These are phyloP conservation scores for Coturnix japonica DNA, from an alignment of 2,113 vertebrate genomes.

Conservation along the genomic window DNA sequence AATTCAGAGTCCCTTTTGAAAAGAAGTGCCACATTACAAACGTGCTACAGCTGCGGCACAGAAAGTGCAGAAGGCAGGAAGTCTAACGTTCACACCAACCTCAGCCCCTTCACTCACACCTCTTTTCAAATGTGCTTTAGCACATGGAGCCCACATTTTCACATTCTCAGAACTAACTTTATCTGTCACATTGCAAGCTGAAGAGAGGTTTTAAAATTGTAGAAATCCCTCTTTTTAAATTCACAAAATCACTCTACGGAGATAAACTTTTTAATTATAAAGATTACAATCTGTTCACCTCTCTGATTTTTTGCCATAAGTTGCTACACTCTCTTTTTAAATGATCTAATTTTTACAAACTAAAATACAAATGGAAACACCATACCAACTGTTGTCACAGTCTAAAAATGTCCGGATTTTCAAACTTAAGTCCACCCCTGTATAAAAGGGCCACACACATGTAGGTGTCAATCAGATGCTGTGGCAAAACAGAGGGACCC, in stretches of 20 bases:
- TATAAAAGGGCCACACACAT: slow-evolving; percentile 70
- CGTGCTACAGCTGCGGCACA: slow-evolving; percentile 58
- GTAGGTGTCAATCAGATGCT: slow-evolving; percentile 68
- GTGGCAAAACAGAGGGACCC: slow-evolving; percentile 56
- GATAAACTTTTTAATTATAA: background rate
- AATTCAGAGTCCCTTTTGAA: slow-evolving; percentile 48
- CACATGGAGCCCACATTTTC: slow-evolving; percentile 71
- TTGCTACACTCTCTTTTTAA: background rate
- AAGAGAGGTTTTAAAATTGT: background rate
- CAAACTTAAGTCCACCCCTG: slow-evolving; percentile 68
- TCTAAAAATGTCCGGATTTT: slow-evolving; percentile 72
- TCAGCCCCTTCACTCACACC: slow-evolving; percentile 70
- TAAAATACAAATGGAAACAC: slow-evolving; percentile 52
- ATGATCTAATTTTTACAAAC: background rate
- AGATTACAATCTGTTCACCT: background rate
- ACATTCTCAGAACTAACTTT: slow-evolving; percentile 41
- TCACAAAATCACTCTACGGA: background rate
- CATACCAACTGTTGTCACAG: slow-evolving; percentile 69
- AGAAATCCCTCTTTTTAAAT: background rate
- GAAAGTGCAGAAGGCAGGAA: slow-evolving; percentile 70
- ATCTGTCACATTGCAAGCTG: slow-evolving; percentile 25
- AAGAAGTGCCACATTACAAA: slow-evolving; percentile 49
- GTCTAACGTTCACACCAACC: slow-evolving; percentile 68
- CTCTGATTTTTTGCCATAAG: background rate
- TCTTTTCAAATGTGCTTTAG: slow-evolving; percentile 71